Base-by-base conservation (phyloP, 2,113 vertebrate genomes). In the Dicerorhinus sumatrensis region DNA sequence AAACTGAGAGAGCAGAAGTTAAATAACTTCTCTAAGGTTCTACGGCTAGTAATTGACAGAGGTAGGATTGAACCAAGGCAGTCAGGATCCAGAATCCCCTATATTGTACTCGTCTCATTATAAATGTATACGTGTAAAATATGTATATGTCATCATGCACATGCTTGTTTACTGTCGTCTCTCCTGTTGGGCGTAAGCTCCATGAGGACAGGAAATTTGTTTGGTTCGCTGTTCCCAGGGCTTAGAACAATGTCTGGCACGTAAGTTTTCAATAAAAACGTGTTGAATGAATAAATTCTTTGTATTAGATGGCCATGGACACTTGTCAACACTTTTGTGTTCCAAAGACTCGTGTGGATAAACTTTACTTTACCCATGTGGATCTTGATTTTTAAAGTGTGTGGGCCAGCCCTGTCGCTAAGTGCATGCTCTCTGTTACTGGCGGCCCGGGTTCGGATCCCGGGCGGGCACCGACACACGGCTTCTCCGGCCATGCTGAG, bases 201-300 rank as follows among this genome's bases (percentile, higher is more conserved):
- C 51, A 36, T 0, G 2, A 87, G 27, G 42, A 69, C 4, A 65
- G 56, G 25, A n/a, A 39, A 9, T 46, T 62, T 31, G 46, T 72
- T 88, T 65, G 75, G 13, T 63, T 80, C 11, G 11, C 62, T 76
- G 54, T 9, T 70, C 48, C 31, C 6, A 70, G 17, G 42, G 16
- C 62, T 73, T 87, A 62, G 29, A 91, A 77, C 36, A 69, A 54
- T 62, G 51, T 51, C 23, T 48, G 73, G 51, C 17, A 67, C 3
- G n/a, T 62, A 86, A 56, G 42, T 92, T 97, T 94, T 92, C 83
- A 95, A 36, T 82, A 86, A 89, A 95, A 73, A 79, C 51, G 10
- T 25, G 4, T n/a, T 51, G n/a, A 85, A 67, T 91, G 48, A 23
- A 13, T 62, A 56, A 91, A 33, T 82, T 87, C 77, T 65, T 65